Conservation (phyloP, 2,797 vertebrate genomes). For the Vipera latastei region DNA sequence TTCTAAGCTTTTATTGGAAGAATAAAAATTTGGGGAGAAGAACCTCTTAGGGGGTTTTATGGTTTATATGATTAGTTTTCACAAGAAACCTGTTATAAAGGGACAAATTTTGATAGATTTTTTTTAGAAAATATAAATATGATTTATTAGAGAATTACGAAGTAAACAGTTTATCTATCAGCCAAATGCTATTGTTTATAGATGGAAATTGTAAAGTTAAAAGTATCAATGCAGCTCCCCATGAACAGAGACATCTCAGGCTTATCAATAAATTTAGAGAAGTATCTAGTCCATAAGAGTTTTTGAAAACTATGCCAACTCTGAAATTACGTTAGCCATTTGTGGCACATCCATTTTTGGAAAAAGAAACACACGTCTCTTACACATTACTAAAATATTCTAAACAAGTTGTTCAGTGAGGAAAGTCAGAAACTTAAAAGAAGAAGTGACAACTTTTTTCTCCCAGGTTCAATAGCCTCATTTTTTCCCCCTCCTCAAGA, state of each 20-base stretch:
- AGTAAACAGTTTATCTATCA: neutral
- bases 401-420: neutral
- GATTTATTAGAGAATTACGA: neutral
- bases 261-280: neutral
- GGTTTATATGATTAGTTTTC: neutral
- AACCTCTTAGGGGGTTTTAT: neutral
- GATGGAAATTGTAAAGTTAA: neutral
- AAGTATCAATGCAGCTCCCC: conserved; percentile 2
- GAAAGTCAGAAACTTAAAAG: neutral
- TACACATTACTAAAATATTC: neutral
- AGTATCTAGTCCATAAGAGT: neutral
- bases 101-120: neutral
- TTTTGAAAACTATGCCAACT: neutral
- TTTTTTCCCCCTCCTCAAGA: neutral
- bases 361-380: neutral
- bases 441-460: neutral
- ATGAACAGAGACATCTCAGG: neutral
- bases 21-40: neutral
- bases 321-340: neutral
- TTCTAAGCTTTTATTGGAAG: neutral
- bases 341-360: neutral
- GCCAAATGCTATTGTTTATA: neutral
- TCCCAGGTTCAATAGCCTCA: neutral
- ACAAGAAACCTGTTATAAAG: neutral
- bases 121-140: neutral